A percentile compares a stretch with the other conserved stretches of the same genome.
phyloP scores from a whole-genome alignment of 2,113 vertebrate species.

The Ceratotherium simum region DNA sequence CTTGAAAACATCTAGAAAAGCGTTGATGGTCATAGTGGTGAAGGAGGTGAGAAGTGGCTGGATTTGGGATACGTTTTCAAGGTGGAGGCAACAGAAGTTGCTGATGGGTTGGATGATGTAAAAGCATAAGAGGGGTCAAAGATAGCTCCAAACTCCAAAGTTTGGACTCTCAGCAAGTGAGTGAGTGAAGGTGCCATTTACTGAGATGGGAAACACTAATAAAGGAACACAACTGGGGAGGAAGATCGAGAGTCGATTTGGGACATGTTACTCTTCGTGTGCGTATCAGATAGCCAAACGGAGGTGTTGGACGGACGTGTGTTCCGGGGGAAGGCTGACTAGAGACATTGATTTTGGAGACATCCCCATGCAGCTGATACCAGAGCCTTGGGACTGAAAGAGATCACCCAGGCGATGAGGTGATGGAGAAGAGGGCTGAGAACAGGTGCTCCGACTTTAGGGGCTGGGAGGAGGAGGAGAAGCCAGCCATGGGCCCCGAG shows the following conservation, averaged over 20 bases:
- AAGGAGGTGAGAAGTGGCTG: background rate
- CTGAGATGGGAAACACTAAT: background rate
- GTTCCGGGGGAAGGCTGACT: background rate
- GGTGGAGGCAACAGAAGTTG: background rate
- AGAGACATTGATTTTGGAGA: background rate
- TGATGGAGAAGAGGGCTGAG: background rate
- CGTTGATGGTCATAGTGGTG: background rate
- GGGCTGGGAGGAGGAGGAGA: background rate
- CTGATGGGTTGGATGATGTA: background rate
- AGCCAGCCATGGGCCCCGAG: background rate
- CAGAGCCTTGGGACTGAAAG: background rate
- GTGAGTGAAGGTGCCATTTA: background rate
- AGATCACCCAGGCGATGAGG: background rate
- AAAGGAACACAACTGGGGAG: background rate
- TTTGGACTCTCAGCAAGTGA: background rate
- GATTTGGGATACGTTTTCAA: background rate
- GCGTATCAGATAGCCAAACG: background rate
- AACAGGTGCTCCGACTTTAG: background rate
- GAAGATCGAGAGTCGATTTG: background rate
- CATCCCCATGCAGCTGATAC: background rate
- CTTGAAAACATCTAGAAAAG: background rate
- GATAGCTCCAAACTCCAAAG: background rate
- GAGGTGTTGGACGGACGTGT: background rate
- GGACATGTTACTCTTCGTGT: background rate
- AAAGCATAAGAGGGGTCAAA: background rate